phyloP scores from a whole-genome alignment of 2,113 vertebrate genomes.

The Solea solea region DNA sequence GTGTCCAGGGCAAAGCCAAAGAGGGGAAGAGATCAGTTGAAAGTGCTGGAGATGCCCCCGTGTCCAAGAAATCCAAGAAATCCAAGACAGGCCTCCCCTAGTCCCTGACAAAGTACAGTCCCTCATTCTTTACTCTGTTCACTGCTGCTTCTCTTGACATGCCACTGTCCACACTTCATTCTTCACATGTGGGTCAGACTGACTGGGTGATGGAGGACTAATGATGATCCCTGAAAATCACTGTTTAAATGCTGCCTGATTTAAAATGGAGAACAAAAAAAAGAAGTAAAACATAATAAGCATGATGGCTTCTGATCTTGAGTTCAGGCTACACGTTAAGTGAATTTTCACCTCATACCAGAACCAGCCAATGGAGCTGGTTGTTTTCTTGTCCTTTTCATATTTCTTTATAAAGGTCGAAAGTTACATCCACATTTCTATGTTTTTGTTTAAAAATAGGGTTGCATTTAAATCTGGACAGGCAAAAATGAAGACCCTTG shows the following conservation, averaged over 20 bases:
- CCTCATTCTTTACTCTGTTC: conserved; percentile 53
- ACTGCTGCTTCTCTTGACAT: conserved; percentile 43
- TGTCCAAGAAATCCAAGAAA: conserved; percentile 84
- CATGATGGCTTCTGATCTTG: conserved; percentile 9
- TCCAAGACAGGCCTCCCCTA: conserved; percentile 71
- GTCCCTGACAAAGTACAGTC: conserved; percentile 75
- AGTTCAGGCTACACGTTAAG: not conserved
- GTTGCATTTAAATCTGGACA: too few species aligned
- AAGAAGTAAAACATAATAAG: not conserved
- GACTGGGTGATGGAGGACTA: not conserved
- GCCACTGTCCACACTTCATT: not conserved
- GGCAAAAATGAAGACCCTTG: too few species aligned
- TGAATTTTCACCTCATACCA: not conserved
- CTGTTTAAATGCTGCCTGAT: not conserved
- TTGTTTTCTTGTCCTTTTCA: not conserved
- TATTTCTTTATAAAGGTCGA: too few species aligned
- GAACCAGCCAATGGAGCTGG: not conserved
- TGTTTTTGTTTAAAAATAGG: too few species aligned
- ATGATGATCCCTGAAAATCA: not conserved
- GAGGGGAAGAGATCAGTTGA: conserved; percentile 74
- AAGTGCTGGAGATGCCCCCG: conserved; percentile 53
- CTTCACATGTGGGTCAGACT: conserved; percentile 2
- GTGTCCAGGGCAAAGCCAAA: conserved; percentile 70
- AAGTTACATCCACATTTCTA: too few species aligned
- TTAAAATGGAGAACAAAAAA: not conserved